phyloP scores from a whole-genome alignment of 2,113 vertebrate genomes.

The Galeopterus variegatus region DNA sequence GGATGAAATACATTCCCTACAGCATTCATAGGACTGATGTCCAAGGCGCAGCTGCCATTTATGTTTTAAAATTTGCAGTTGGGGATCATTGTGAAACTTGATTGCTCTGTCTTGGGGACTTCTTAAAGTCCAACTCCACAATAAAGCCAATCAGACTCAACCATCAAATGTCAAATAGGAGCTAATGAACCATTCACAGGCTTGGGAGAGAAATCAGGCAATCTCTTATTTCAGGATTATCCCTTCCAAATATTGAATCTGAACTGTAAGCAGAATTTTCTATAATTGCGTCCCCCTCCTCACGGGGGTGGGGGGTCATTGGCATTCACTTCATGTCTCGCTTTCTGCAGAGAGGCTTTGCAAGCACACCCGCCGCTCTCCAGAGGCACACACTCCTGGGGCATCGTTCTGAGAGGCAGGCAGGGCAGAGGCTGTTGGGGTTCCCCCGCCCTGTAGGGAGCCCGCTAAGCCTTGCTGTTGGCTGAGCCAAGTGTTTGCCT shows the following conservation, averaged over 20 bases:
- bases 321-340: conserved; percentile 66
- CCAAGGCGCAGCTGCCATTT: conserved; percentile 78
- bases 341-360: conserved; percentile 63
- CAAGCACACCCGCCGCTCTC: not conserved
- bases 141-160: conserved; percentile 84
- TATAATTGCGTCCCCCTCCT: conserved; percentile 65
- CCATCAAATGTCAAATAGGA: conserved; percentile 84
- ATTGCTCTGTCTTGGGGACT: conserved; percentile 85
- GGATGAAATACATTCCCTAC: conserved; percentile 36
- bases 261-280: conserved; percentile 84
- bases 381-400: not conserved
- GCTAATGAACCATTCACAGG: conserved; percentile 85
- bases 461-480: not conserved
- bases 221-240: conserved; percentile 86
- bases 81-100: conserved; percentile 82
- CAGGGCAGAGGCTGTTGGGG: not conserved
- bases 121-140: conserved; percentile 83
- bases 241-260: conserved; percentile 86
- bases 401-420: not conserved
- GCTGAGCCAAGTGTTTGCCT: not conserved
- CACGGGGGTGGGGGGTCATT: conserved; percentile 41
- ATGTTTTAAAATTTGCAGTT: conserved; percentile 77
- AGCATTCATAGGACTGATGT: conserved; percentile 55
- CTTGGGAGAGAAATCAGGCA: conserved; percentile 84
- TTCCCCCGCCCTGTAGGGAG: not conserved